Conservation (phyloP, 2,888 invertebrate species). For the Hyppa rectilinea region DNA sequence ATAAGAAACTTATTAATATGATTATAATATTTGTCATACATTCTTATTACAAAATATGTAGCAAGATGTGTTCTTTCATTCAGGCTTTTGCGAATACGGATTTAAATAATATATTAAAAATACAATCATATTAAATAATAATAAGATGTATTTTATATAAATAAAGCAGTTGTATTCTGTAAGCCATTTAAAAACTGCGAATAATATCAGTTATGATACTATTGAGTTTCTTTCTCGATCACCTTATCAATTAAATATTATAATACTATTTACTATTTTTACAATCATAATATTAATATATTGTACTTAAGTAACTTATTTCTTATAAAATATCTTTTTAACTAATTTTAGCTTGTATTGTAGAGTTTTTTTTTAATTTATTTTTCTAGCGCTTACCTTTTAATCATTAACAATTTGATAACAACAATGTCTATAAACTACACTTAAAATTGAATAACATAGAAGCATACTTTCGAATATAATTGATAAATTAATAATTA, state of each 20-base stretch:
- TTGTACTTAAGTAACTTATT: not conserved
- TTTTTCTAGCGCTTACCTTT: not conserved
- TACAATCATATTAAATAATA: conserved; percentile 4
- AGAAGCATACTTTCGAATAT: not conserved
- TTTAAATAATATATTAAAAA: not conserved
- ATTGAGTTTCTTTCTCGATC: conserved; percentile 69
- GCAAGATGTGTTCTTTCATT: conserved; percentile 73
- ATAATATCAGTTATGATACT: conserved; percentile 76
- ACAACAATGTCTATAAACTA: not conserved
- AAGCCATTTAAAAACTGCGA: conserved; percentile 69
- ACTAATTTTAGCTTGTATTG: conserved; percentile 53
- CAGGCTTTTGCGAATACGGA: conserved; percentile 44
- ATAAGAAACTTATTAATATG: too few species aligned
- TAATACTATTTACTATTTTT: not conserved
- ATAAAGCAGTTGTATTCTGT: not conserved
- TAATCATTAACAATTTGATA: not conserved
- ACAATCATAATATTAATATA: conserved; percentile 1
- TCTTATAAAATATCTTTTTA: not conserved
- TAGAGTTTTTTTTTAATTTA: conserved; percentile 43
- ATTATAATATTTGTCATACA: conserved; percentile 68
- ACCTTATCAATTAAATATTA: not conserved
- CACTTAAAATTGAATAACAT: not conserved
- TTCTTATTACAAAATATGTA: conserved; percentile 79
- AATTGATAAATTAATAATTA: not conserved
- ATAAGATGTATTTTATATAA: not conserved